Percentiles rank a stretch among this genome's conserved stretches.
phyloP scores from a whole-genome alignment of 2,113 vertebrate genomes.

The Cyanoderma ruficeps region DNA sequence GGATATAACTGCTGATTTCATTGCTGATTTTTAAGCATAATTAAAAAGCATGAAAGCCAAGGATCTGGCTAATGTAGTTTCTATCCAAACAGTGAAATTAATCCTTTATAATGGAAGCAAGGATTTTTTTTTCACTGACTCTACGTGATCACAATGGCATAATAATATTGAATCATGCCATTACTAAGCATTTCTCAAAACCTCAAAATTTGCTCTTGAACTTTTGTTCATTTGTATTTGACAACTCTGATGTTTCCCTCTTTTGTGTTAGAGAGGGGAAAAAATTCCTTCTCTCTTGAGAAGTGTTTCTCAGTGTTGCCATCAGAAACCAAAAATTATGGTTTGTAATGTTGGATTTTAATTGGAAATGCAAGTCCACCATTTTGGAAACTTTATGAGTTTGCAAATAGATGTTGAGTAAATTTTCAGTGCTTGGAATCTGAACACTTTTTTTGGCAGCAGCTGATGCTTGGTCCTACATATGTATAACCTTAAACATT shows the following conservation, averaged over 20 bases:
- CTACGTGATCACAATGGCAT: neutral
- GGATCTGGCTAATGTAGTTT: neutral
- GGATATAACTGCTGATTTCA: neutral
- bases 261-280: neutral
- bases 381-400: neutral
- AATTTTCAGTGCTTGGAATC: neutral
- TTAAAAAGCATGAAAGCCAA: neutral
- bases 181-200: constrained; percentile 30
- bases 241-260: neutral
- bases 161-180: neutral
- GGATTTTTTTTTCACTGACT: neutral
- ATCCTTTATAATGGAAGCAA: neutral
- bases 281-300: neutral
- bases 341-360: neutral
- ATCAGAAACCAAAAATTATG: neutral
- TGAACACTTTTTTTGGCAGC: neutral
- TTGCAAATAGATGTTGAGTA: neutral
- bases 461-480: neutral
- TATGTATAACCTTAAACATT: neutral
- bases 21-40: neutral
- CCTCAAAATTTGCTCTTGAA: neutral
- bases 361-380: neutral
- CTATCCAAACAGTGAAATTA: neutral
- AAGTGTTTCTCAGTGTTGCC: neutral
- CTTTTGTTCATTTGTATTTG: neutral